Percentiles rank a stretch among this genome's conserved stretches.
phyloP scores from a whole-genome alignment of 2,888 invertebrate species.

The Timema podura region DNA sequence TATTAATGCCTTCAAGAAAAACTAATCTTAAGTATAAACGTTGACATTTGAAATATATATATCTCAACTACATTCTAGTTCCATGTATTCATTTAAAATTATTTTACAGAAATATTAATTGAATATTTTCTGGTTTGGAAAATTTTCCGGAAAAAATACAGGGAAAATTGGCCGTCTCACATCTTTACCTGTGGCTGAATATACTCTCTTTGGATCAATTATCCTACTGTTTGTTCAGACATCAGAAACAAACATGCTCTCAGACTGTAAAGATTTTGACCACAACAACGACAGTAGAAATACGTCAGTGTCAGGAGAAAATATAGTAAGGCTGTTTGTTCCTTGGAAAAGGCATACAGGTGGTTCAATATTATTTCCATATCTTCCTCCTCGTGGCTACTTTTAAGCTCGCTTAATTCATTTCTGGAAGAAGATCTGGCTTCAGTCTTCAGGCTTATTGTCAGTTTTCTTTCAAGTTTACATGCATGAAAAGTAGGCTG shows the following conservation, averaged over 20 bases:
- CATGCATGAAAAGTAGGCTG: not conserved
- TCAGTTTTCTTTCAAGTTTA: not conserved
- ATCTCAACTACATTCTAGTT: too few species aligned
- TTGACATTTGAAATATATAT: too few species aligned
- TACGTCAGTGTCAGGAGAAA: not conserved
- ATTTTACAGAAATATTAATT: too few species aligned
- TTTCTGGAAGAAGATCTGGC: not conserved
- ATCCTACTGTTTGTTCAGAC: not conserved
- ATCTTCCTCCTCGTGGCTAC: not conserved
- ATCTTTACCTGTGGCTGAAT: not conserved
- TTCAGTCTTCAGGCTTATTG: conserved; percentile 1
- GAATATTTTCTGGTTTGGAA: too few species aligned
- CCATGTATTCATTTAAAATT: too few species aligned
- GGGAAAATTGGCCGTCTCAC: too few species aligned
- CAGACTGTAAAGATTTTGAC: not conserved
- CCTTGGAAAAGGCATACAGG: not conserved
- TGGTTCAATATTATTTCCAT: not conserved
- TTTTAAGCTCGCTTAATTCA: not conserved
- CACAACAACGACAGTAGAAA: not conserved
- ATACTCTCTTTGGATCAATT: not conserved
- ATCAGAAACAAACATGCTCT: not conserved
- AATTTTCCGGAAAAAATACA: too few species aligned
- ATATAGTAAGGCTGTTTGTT: not conserved
- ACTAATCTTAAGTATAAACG: too few species aligned
- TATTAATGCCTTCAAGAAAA: too few species aligned